A percentile compares a stretch with the other conserved stretches of the same genome.
These are phyloP conservation scores for Cyphomyrus discorhynchus DNA, from an alignment of 2,113 vertebrate species.

Conservation along the genomic window DNA sequence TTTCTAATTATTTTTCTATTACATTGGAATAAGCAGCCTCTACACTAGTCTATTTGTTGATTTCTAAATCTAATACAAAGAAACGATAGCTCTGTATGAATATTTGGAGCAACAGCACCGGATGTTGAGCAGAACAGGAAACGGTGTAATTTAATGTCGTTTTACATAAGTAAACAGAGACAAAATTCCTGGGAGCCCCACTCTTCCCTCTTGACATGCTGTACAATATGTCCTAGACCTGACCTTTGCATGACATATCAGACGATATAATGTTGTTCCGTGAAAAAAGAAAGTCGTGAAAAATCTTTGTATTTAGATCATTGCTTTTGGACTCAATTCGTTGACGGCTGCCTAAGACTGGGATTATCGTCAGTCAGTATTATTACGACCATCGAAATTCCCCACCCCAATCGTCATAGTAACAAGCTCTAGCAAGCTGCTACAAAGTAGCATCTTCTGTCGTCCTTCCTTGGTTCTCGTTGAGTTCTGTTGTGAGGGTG, in stretches of 20 bases:
- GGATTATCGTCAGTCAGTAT: conserved; percentile 16
- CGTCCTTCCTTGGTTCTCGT: not conserved
- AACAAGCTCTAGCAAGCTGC: not conserved
- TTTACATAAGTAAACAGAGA: not conserved
- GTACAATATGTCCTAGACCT: conserved; percentile 11
- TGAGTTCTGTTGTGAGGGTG: not conserved
- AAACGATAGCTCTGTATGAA: not conserved
- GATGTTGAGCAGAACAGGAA: not conserved
- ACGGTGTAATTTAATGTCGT: not conserved
- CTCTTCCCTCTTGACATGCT: conserved; percentile 2
- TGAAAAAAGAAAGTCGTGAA: conserved; percentile 13
- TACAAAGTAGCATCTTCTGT: not conserved
- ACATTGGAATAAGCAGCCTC: conserved; percentile 20
- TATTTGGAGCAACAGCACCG: not conserved
- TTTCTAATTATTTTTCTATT: conserved; percentile 23
- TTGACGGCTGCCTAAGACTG: not conserved
- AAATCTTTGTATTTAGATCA: conserved; percentile 10
- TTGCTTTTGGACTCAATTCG: conserved; percentile 4
- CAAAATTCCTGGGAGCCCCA: not conserved
- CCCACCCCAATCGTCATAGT: not conserved
- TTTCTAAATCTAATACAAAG: conserved; percentile 2
- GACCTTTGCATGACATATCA: conserved; percentile 15
- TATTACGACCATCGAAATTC: conserved; percentile 2
- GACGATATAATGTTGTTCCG: conserved; percentile 13
- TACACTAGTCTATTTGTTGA: conserved; percentile 1